Evolutionary conservation across 1,140 invertebrate species (phyloP), one percentile per base, ranked within the genome.

Genomic region (Contarinia nasturtii): DNA sequence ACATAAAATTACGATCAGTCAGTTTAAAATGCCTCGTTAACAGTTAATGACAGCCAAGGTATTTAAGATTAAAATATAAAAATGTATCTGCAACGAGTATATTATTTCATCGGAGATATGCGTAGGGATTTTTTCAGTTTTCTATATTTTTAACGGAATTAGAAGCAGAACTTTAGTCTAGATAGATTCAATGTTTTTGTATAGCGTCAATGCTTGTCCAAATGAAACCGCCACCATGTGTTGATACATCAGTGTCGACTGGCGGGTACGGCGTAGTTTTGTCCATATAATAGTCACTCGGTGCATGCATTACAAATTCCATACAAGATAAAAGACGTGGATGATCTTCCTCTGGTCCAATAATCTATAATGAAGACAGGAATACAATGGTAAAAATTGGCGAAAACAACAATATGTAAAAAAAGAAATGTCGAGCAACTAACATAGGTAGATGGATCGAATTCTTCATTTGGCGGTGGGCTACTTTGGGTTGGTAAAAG

Each of bases 241-340:
- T 69, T 27, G 27, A 27, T 41, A 59, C 65, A 27, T 78, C 73
- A 2, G 66, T 63, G 44, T 69, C 60, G 2, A 70, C 59, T 8
- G 74, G 63, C 0, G 82, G 82, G 60, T 86, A 92, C 1, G 86
- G 86, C 33, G 74, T 77, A 49, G 71, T 80, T 52, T 74, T 77
- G 12, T 80, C 68, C 57, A 81, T 80, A 57, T 82, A 93, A 66
- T 92, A 93, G 61, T 92, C 87, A 8, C 85, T 88, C 2, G 88
- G 88, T 2, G 87, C 85, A 60, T 90, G 87, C 78, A 91, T 91
- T 11, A 92, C 77, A 70, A 92, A 93, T 57, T 90, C 81, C 76
- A 93, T 80, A 50, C 74, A 86, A 44, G 86, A 82, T 43, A 94
- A 67, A 66, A 84, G 86, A 4, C 88, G 68, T 1, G 87, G 85